A percentile compares a stretch with the other conserved stretches of the same genome.
phyloP scores from a whole-genome alignment of 2,888 invertebrate genomes.

The Rotaria magnacalcarata region DNA sequence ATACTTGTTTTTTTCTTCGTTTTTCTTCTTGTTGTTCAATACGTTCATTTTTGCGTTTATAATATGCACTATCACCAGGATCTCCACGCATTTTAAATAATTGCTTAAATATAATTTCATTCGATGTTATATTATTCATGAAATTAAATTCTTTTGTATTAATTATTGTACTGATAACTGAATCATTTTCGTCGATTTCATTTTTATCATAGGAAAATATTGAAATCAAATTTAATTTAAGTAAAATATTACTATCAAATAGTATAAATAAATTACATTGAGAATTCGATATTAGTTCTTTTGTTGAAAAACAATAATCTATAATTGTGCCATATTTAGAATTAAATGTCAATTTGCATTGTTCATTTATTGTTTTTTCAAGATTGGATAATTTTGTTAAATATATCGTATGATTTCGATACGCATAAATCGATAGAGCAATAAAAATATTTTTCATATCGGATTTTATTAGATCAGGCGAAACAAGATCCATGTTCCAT shows the following conservation, averaged over 20 bases:
- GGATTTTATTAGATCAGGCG: not conserved
- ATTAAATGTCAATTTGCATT: not conserved
- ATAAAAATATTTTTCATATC: not conserved
- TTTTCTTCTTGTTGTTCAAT: slow-evolving; percentile 33
- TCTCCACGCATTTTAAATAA: not conserved
- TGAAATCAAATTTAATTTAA: not conserved
- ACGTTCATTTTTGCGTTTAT: slow-evolving; percentile 41
- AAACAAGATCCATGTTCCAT: slow-evolving; percentile 6
- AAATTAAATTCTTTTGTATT: not conserved
- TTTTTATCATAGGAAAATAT: not conserved
- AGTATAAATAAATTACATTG: not conserved
- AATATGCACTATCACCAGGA: not conserved
- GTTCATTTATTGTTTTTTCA: not conserved
- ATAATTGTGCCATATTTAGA: not conserved
- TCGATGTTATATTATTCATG: not conserved
- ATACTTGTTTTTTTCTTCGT: not conserved
- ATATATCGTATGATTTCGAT: not conserved
- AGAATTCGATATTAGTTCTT: not conserved
- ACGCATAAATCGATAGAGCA: not conserved
- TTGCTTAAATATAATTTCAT: slow-evolving; percentile 19
- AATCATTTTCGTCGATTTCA: not conserved
- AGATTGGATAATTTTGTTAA: not conserved
- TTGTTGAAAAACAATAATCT: slow-evolving; percentile 24
- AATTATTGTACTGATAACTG: not conserved
- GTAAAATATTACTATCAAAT: not conserved